These are phyloP conservation scores for Cyanistes caeruleus DNA, from an alignment of 2,113 vertebrate species.

Conservation along the genomic window DNA sequence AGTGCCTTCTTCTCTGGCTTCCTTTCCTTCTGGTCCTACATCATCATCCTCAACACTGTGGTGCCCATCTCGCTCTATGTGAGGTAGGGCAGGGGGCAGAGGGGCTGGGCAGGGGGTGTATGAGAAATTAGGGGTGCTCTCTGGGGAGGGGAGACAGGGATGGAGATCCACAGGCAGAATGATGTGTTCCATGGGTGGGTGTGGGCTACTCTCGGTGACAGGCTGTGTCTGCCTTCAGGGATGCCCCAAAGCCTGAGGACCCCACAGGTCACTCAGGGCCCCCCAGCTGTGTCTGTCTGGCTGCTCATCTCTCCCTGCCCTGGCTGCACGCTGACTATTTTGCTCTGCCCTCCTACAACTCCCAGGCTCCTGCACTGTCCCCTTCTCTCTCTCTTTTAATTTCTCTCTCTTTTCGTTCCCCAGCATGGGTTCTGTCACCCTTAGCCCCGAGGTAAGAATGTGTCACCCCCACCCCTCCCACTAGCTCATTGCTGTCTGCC, in stretches of 20 bases:
- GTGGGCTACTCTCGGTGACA: not conserved
- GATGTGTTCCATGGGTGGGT: not conserved
- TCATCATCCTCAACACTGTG: conserved; percentile 97
- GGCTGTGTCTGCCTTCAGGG: not conserved
- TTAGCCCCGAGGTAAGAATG: conserved; percentile 78
- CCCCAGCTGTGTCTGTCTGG: not conserved
- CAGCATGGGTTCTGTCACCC: conserved; percentile 78
- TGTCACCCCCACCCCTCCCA: conserved; percentile 23
- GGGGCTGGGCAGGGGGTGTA: not conserved
- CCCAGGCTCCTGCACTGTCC: conserved; percentile 10
- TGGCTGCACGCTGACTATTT: not conserved
- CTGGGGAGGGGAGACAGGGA: not conserved
- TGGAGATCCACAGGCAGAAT: not conserved
- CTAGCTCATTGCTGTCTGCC: conserved; percentile 15
- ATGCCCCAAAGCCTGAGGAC: not conserved
- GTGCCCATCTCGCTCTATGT: conserved; percentile 96
- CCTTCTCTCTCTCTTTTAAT: conserved; percentile 58
- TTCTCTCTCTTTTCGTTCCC: conserved; percentile 76
- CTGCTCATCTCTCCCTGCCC: not conserved
- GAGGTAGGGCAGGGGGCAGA: conserved; percentile 76
- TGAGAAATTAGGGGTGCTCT: not conserved
- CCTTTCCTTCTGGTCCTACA: conserved; percentile 96
- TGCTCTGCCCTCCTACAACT: not conserved
- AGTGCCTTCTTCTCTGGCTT: conserved; percentile 93
- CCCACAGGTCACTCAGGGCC: not conserved